Percentiles rank a stretch among this genome's conserved stretches.
These are phyloP conservation scores for Champsocephalus esox DNA, from an alignment of 2,797 vertebrate species.

Conservation along the genomic window DNA sequence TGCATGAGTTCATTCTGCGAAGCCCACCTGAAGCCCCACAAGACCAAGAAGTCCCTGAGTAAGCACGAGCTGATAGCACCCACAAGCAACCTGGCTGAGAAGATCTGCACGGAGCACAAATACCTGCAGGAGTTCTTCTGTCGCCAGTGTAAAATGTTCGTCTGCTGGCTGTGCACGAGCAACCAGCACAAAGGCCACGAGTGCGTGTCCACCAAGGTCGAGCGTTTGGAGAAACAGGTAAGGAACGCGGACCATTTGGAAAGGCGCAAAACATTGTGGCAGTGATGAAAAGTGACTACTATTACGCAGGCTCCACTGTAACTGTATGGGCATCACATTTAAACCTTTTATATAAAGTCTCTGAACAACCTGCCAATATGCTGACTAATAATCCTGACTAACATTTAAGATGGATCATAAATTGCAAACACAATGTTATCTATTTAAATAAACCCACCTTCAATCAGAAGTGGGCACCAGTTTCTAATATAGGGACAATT, in stretches of 20 bases:
- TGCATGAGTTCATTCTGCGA: slow-evolving; percentile 87
- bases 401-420: not conserved
- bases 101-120: slow-evolving; percentile 87
- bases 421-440: not conserved
- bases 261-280: not conserved
- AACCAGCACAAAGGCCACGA: slow-evolving; percentile 85
- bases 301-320: not conserved
- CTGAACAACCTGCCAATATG: no score
- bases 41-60: slow-evolving; percentile 77
- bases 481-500: not conserved
- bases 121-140: slow-evolving; percentile 89
- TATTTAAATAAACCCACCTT: not conserved
- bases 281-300: no score
- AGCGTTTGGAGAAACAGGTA: slow-evolving; percentile 84
- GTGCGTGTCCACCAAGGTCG: slow-evolving; percentile 80
- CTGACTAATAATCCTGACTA: no score
- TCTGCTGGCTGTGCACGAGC: slow-evolving; percentile 88
- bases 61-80: slow-evolving; percentile 83
- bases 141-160: slow-evolving; percentile 77
- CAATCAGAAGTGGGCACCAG: not conserved
- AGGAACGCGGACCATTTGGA: not conserved
- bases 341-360: not conserved
- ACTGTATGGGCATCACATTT: not conserved
- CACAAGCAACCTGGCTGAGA: slow-evolving; percentile 78
- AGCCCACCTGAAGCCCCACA: slow-evolving; percentile 83